Evolutionary conservation across 2,888 invertebrate species (phyloP).

Genomic region (Anagyrus pseudococci): DNA sequence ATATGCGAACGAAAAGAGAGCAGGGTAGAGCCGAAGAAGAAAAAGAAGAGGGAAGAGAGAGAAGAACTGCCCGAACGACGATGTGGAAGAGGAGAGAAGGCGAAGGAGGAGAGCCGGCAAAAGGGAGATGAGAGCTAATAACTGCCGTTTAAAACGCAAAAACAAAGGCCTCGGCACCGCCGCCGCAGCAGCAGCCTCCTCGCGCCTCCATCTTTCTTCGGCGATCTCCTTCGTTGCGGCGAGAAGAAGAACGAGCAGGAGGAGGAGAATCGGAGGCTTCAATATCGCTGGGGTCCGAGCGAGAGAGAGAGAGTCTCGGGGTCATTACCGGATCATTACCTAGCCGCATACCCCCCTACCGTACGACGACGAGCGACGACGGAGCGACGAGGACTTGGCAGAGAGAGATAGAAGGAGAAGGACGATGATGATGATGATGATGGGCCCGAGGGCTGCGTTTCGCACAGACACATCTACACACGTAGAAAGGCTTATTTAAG

Average conservation of each 20-base stretch:
- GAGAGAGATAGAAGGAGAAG: conserved; percentile 38
- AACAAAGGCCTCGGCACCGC: conserved; percentile 46
- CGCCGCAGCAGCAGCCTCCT: conserved; percentile 33
- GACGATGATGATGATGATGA: conserved; percentile 39
- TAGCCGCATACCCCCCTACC: conserved; percentile 52
- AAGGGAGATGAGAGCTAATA: conserved; percentile 48
- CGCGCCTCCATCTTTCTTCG: background rate
- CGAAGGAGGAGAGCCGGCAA: conserved; percentile 15
- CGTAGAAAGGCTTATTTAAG: no score
- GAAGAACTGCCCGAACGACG: no score
- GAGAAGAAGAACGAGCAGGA: conserved; percentile 20
- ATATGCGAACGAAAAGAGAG: conserved; percentile 14
- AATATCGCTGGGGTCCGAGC: conserved; percentile 41
- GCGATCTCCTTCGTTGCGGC: background rate
- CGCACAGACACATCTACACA: no score
- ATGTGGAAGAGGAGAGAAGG: conserved; percentile 2
- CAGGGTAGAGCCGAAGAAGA: conserved; percentile 25
- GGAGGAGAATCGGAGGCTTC: conserved; percentile 40
- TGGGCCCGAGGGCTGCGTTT: conserved; percentile 28
- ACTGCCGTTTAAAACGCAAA: conserved; percentile 59
- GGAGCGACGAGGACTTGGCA: conserved; percentile 47
- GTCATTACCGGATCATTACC: conserved; percentile 62
- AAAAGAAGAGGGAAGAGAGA: no score
- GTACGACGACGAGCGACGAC: conserved; percentile 52
- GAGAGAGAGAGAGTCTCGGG: conserved; percentile 54